phyloP scores from a whole-genome alignment of 1,140 invertebrate genomes.

The Varroa destructor region DNA sequence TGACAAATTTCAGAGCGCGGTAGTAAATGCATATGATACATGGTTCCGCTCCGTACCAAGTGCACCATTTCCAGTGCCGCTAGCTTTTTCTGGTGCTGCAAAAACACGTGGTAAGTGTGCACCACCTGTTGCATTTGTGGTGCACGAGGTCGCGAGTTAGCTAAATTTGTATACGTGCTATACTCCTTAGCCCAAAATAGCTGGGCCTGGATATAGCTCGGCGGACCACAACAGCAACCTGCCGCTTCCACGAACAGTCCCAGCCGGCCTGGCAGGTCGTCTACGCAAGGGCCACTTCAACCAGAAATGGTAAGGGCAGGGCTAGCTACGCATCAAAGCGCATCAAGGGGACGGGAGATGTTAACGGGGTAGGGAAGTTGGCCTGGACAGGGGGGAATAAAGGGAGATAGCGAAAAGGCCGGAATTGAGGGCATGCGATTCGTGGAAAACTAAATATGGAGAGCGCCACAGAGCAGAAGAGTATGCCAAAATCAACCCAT shows the following conservation, averaged over 20 bases:
- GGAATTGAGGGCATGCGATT: background rate
- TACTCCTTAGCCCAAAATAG: slow-evolving; percentile 10
- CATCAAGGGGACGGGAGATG: too few relatives aligned
- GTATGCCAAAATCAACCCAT: background rate
- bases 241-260: slow-evolving; percentile 24
- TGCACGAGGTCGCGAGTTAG: background rate
- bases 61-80: too few relatives aligned
- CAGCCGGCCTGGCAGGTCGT: slow-evolving; percentile 6
- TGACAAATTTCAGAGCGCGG: too few relatives aligned
- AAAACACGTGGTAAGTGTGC: slow-evolving; percentile 9
- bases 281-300: background rate
- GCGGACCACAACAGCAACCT: too few relatives aligned
- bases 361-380: too few relatives aligned
- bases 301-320: background rate
- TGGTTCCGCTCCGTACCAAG: too few relatives aligned
- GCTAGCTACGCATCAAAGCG: too few relatives aligned
- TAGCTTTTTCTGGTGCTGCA: slow-evolving; percentile 1
- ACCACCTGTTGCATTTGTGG: slow-evolving; percentile 19
- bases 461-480: too few relatives aligned
- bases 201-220: slow-evolving; percentile 23
- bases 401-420: background rate
- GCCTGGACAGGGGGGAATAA: too few relatives aligned
- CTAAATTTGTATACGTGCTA: background rate
- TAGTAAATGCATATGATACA: too few relatives aligned
- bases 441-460: slow-evolving; percentile 26